Base-by-base conservation (phyloP, 2,888 invertebrate species). In the Desoria tigrina region DNA sequence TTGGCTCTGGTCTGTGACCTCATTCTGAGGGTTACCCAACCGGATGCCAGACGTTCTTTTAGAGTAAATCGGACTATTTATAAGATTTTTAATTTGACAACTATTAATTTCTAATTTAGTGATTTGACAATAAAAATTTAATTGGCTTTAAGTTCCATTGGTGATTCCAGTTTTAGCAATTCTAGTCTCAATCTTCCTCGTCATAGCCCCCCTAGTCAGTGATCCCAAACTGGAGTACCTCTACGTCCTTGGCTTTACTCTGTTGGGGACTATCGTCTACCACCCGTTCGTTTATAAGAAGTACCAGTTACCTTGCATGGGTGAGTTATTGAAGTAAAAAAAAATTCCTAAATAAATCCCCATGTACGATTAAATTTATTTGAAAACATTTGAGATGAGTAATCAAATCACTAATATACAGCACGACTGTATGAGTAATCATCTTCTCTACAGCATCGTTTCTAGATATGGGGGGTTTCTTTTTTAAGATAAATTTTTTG, bases 1-100 rank as follows among this genome's bases (percentile, higher is more conserved):
- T 90, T 92, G 74, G 87, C 95, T 51, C 95, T 95, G 93, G 80
- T 92, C 69, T 93, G 95, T 14, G 84, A 96, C 61, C 87, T 97
- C 78, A 90, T 95, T 65, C 90, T 97, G 89, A 85, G 96, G 79
- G 87, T 84, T 79, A 95, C 94, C 73, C 90, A 91, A 82, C 92
- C 92, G 67, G 90, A 94, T 81, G 89, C 90, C 79, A 90, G 90
- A 69, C 84, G 96, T 82, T 95, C 95, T 66, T 96, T 95, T 80
- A 95, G 92, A 88, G 90, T 90, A 80, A n/a, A n/a, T n/a, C n/a
- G n/a, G n/a, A n/a, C n/a, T n/a, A n/a, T n/a, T n/a, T n/a, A n/a
- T n/a, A n/a, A n/a, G n/a, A n/a, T n/a, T n/a, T n/a, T n/a, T 32
- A 32, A 7, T 32, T 11, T 7, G 32, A 32, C 4, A 32, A 32